Evolutionary conservation across 1,140 invertebrate species (phyloP).

Genomic region (Meloidogyne exigua): DNA sequence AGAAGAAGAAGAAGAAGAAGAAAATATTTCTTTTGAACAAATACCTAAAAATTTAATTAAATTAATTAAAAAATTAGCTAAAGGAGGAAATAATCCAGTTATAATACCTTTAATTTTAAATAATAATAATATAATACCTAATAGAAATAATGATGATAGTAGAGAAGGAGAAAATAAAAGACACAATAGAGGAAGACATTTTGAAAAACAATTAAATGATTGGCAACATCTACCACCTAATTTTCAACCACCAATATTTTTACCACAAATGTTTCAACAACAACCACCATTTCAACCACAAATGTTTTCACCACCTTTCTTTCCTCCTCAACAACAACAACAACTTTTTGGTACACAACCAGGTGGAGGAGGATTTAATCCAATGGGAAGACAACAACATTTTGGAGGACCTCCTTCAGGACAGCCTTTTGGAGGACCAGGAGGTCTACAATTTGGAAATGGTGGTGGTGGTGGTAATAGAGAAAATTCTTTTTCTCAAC

Average conservation of each 20-base stretch:
- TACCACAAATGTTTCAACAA: neutral
- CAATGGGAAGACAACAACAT: neutral
- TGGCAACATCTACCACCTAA: neutral
- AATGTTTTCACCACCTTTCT: neutral
- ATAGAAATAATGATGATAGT: neutral
- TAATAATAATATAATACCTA: neutral
- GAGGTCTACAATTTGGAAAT: neutral
- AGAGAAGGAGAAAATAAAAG: neutral
- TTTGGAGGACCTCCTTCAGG: neutral
- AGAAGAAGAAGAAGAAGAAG: neutral
- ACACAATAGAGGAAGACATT: neutral
- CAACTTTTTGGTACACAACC: neutral
- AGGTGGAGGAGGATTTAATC: no score
- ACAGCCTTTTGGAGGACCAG: neutral
- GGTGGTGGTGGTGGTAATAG: neutral
- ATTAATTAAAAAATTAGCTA: neutral
- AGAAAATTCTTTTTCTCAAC: neutral
- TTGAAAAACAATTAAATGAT: neutral
- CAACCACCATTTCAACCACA: neutral
- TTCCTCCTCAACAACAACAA: neutral
- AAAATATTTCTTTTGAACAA: neutral
- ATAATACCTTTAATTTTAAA: slow-evolving; percentile 7
- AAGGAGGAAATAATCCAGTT: neutral
- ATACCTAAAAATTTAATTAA: neutral
- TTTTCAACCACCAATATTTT: neutral